Conservation (phyloP, 2,797 vertebrate species). For the Peromyscus aztecus region DNA sequence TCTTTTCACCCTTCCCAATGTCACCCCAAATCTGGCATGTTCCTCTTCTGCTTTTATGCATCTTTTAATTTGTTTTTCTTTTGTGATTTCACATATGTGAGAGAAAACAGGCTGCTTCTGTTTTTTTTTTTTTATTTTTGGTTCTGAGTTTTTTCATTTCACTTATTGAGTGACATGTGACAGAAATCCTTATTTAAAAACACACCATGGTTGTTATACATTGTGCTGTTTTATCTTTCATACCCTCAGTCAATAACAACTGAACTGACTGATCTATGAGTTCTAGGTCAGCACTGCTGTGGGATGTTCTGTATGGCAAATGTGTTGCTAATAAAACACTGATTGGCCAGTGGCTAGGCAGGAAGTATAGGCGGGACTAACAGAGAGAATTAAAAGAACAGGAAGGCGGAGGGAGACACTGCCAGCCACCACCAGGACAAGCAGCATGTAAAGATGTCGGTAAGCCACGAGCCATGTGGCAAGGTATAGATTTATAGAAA, state of each 20-base stretch:
- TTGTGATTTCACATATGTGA: neutral
- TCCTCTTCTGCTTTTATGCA: neutral
- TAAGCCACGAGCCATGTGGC: no score
- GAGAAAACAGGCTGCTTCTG: neutral
- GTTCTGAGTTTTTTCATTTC: neutral
- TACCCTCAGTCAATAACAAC: neutral
- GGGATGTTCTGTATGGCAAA: no score
- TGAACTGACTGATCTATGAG: neutral
- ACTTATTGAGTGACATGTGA: neutral
- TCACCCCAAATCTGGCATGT: neutral
- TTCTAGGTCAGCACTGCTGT: neutral
- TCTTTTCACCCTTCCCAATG: neutral
- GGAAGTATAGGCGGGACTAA: no score
- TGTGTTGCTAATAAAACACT: no score
- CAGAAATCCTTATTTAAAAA: slow-evolving; percentile 14
- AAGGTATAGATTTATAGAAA: no score
- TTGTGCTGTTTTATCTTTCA: neutral
- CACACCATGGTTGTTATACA: neutral
- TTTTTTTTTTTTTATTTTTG: neutral
- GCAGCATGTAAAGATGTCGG: no score
- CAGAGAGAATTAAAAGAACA: no score
- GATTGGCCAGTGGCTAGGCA: no score
- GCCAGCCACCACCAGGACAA: no score
- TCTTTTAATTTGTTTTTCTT: neutral
- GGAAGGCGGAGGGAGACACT: no score